Percentiles rank a stretch among this genome's conserved stretches.
Conservation (phyloP, 2,888 invertebrate species). For the Caenorhabditis sp. region DNA sequence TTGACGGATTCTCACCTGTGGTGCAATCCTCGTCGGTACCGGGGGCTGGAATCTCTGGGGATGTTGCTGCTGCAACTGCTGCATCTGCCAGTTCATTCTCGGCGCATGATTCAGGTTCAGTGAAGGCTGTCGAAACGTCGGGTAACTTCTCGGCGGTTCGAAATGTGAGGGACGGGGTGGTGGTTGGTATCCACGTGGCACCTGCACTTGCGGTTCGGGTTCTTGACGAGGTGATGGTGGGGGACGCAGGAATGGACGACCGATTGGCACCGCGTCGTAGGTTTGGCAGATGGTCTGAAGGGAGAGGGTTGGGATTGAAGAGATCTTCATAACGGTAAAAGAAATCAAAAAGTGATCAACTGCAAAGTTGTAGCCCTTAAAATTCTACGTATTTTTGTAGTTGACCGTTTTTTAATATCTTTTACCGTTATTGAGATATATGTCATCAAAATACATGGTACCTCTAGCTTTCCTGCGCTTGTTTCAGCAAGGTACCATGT, state of each 20-base stretch:
- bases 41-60: slow-evolving; percentile 43
- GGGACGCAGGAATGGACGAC: slow-evolving; percentile 42
- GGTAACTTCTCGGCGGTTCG: slow-evolving; percentile 67
- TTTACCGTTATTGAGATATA: too few species aligned
- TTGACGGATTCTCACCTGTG: slow-evolving; percentile 2
- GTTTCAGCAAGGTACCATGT: too few species aligned
- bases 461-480: too few species aligned
- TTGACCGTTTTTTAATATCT: too few species aligned
- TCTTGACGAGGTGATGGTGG: slow-evolving; percentile 52
- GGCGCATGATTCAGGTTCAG: slow-evolving; percentile 30
- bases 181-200: slow-evolving; percentile 58
- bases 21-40: background rate
- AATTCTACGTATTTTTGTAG: too few species aligned
- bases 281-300: slow-evolving; percentile 29
- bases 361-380: too few species aligned
- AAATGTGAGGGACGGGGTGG: slow-evolving; percentile 63
- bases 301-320: too few species aligned
- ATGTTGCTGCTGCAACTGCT: slow-evolving; percentile 62
- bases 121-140: slow-evolving; percentile 42
- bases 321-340: too few species aligned
- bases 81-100: slow-evolving; percentile 63
- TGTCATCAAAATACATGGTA: too few species aligned
- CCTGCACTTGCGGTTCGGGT: slow-evolving; percentile 29
- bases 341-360: too few species aligned
- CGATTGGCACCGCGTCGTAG: slow-evolving; percentile 60